Conservation (phyloP, 2,113 vertebrate species). For the Acanthochromis polyacanthus region DNA sequence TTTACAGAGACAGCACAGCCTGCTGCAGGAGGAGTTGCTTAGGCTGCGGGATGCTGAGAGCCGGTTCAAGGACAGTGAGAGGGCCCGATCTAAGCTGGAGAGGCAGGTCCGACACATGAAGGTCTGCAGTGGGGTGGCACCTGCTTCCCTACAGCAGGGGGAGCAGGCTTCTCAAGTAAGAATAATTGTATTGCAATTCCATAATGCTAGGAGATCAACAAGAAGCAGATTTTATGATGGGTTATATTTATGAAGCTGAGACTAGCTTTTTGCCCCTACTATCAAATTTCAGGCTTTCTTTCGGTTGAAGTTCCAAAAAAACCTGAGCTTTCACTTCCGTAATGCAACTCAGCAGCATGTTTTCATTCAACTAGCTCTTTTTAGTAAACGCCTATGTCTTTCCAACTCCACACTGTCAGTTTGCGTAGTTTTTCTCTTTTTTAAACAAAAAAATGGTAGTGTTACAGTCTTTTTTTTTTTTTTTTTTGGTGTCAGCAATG, state of each 20-base stretch:
- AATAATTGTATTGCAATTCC: background rate
- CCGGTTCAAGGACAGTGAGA: conserved; percentile 89
- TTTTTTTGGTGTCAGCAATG: too few relatives aligned
- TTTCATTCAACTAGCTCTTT: too few relatives aligned
- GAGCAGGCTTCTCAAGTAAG: conserved; percentile 20
- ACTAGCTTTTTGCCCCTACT: background rate
- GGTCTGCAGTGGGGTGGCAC: conserved; percentile 34
- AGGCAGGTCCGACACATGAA: conserved; percentile 76
- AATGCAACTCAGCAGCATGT: background rate
- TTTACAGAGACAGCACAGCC: conserved; percentile 89
- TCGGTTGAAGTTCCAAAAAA: too few relatives aligned
- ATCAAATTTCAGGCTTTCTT: background rate
- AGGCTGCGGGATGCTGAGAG: conserved; percentile 87
- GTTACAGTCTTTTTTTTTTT: too few relatives aligned
- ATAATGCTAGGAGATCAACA: background rate
- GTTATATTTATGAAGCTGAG: background rate
- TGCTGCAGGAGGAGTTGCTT: conserved; percentile 90
- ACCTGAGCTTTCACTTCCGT: background rate
- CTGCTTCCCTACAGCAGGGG: conserved; percentile 25
- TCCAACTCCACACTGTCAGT: too few relatives aligned
- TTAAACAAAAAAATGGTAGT: too few relatives aligned
- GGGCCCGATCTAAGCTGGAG: conserved; percentile 83
- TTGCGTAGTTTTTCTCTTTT: too few relatives aligned
- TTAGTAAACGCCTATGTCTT: background rate
- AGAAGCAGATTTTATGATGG: background rate